phyloP scores from a whole-genome alignment of 2,113 vertebrate species.

The Castor canadensis region DNA sequence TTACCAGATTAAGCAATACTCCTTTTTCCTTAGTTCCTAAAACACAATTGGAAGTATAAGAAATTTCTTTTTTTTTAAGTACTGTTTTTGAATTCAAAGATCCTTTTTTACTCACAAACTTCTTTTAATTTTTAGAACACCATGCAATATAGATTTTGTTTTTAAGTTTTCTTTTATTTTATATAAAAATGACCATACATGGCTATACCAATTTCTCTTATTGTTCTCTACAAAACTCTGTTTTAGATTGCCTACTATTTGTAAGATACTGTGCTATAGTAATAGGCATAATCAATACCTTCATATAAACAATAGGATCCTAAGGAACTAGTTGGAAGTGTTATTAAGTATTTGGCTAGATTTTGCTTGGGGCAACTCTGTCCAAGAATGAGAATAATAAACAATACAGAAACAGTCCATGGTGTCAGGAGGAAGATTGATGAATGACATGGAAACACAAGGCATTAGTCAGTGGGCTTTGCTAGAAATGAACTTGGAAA shows the following conservation, averaged over 20 bases:
- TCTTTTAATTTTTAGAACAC: not conserved
- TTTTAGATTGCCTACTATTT: not conserved
- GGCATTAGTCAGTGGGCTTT: not conserved
- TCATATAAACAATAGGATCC: not conserved
- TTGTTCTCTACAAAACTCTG: not conserved
- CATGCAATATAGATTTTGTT: not conserved
- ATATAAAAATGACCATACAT: not conserved
- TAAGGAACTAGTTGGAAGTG: not conserved
- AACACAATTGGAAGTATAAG: not conserved
- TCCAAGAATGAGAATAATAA: constrained; percentile 48
- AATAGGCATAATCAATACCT: not conserved
- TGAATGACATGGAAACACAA: constrained; percentile 47
- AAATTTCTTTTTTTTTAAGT: not conserved
- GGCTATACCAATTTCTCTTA: not conserved
- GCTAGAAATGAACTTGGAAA: constrained; percentile 49
- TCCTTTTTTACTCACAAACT: not conserved
- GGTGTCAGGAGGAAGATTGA: constrained; percentile 23
- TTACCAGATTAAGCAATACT: not conserved
- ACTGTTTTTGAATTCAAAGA: not conserved
- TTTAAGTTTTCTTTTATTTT: not conserved
- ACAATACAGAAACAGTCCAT: not conserved
- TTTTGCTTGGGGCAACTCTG: not conserved
- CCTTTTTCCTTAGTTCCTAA: not conserved
- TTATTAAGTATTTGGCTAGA: constrained; percentile 29
- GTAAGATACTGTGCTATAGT: not conserved